These are phyloP conservation scores for Allacma fusca DNA, from an alignment of 2,888 invertebrate genomes.

Conservation along the genomic window DNA sequence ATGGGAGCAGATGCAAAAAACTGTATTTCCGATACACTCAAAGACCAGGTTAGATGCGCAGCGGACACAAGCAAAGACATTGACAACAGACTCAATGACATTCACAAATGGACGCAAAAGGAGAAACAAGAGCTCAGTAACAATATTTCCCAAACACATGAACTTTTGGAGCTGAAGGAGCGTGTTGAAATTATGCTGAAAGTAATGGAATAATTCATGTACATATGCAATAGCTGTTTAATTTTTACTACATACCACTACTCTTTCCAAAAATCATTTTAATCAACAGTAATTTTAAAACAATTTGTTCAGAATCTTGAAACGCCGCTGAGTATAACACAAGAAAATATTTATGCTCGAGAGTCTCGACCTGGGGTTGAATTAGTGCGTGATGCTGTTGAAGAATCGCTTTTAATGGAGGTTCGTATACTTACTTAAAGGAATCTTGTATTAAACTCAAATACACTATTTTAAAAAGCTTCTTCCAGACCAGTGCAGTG, in stretches of 20 bases:
- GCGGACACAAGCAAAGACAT: constrained; percentile 58
- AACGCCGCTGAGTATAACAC: constrained; percentile 88
- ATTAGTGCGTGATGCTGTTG: constrained; percentile 88
- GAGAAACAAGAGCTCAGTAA: constrained; percentile 54
- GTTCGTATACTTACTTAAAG: constrained; percentile 66
- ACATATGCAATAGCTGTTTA: too few relatives aligned
- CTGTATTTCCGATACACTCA: constrained; percentile 54
- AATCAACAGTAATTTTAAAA: background rate
- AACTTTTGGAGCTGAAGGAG: constrained; percentile 57
- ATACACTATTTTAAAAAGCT: too few relatives aligned
- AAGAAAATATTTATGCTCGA: constrained; percentile 91
- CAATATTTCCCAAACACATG: constrained; percentile 58
- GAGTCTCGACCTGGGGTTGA: constrained; percentile 88
- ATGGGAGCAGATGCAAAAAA: constrained; percentile 52
- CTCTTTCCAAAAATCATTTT: background rate
- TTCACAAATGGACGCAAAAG: constrained; percentile 56
- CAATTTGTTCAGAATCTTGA: constrained; percentile 73
- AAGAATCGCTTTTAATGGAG: constrained; percentile 84
- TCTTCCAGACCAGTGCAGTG: too few relatives aligned
- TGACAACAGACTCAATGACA: constrained; percentile 55
- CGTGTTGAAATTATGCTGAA: constrained; percentile 56
- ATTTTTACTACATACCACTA: too few relatives aligned
- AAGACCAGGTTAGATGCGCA: constrained; percentile 54
- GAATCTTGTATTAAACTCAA: too few relatives aligned
- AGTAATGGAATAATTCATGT: constrained; percentile 13